phyloP scores from a whole-genome alignment of 2,113 vertebrate species.

The Leptocoma aspasia region DNA sequence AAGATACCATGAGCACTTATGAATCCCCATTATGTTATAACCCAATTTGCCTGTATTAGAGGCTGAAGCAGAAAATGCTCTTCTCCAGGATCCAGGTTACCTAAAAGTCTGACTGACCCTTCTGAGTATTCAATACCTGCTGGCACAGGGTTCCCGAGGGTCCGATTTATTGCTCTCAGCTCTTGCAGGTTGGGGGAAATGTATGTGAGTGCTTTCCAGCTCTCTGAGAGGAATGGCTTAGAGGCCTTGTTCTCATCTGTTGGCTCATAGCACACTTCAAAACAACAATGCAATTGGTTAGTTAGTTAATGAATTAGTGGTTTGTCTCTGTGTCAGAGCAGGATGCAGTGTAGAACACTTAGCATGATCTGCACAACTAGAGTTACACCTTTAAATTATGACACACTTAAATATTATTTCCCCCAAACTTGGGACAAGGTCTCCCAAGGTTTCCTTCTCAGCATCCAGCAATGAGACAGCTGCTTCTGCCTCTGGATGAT shows the following conservation, averaged over 20 bases:
- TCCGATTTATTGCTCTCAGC: constrained; percentile 80
- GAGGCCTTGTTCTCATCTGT: constrained; percentile 84
- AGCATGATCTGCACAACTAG: not conserved
- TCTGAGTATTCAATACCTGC: constrained; percentile 70
- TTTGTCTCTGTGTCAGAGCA: not conserved
- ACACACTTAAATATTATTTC: not conserved
- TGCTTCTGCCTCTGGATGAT: not conserved
- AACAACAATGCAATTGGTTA: constrained; percentile 34
- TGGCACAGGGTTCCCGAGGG: constrained; percentile 76
- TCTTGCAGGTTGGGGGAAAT: constrained; percentile 86
- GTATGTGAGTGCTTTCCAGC: constrained; percentile 84
- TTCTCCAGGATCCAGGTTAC: not conserved
- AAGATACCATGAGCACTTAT: not conserved
- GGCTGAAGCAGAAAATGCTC: not conserved
- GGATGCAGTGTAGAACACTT: not conserved
- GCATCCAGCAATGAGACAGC: not conserved
- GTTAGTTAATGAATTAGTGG: not conserved
- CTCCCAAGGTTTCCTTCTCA: not conserved
- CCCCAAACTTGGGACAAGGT: not conserved
- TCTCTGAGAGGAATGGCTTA: constrained; percentile 87
- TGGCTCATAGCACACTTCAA: constrained; percentile 89
- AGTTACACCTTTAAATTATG: accelerated
- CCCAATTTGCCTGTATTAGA: not conserved
- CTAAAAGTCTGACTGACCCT: not conserved
- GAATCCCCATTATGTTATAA: not conserved